Evolutionary conservation across 2,797 vertebrate species (phyloP).

Genomic region (Peromyscus eremicus): DNA sequence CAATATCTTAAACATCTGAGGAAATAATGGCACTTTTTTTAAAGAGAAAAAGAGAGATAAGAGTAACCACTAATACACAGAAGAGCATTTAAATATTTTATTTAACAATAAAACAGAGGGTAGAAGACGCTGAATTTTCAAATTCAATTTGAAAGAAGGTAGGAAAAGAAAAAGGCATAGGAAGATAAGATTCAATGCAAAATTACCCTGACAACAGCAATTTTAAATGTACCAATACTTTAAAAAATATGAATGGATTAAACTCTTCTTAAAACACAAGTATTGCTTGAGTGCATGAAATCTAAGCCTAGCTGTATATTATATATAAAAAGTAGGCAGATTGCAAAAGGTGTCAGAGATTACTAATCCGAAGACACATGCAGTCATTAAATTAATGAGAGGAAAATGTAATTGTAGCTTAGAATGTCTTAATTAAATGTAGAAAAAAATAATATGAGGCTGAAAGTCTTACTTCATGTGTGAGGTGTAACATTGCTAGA

Average conservation of each 20-base stretch:
- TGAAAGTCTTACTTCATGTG: slow-evolving; percentile 30
- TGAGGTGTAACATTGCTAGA: slow-evolving; percentile 18
- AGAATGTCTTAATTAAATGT: slow-evolving; percentile 43
- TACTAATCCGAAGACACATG: background rate
- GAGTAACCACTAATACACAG: background rate
- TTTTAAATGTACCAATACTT: slow-evolving; percentile 43
- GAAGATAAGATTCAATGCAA: background rate
- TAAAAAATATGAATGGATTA: background rate
- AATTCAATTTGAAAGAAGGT: slow-evolving; percentile 6
- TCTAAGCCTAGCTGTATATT: slow-evolving; percentile 26
- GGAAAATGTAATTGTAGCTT: background rate
- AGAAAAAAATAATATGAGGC: background rate
- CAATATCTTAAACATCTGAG: slow-evolving; percentile 24
- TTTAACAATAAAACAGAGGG: background rate
- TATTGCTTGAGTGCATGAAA: slow-evolving; percentile 42
- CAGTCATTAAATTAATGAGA: slow-evolving; percentile 30
- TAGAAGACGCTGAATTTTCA: slow-evolving; percentile 20
- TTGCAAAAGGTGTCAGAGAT: background rate
- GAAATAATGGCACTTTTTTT: slow-evolving; percentile 49
- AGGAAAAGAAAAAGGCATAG: background rate
- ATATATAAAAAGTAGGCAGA: slow-evolving; percentile 25
- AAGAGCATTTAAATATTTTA: slow-evolving; percentile 1
- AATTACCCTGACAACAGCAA: background rate
- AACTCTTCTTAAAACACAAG: slow-evolving; percentile 20
- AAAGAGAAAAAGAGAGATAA: background rate